Evolutionary conservation across 2,888 invertebrate species (phyloP).

Genomic region (Fissipunctia ypsillon): DNA sequence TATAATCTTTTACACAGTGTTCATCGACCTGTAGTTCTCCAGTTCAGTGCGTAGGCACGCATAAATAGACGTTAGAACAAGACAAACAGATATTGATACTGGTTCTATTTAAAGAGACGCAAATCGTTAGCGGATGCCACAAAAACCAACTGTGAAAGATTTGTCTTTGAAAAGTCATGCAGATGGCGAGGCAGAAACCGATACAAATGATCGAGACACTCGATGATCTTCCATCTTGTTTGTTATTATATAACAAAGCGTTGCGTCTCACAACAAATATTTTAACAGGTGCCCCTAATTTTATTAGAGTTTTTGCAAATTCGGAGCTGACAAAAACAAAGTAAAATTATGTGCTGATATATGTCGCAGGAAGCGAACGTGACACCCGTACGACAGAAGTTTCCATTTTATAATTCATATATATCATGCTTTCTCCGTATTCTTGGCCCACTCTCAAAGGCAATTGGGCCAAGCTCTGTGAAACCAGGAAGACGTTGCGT

Average conservation of each 20-base stretch:
- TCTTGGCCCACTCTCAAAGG: conserved; percentile 86
- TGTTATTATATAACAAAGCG: conserved; percentile 35
- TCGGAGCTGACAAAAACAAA: conserved; percentile 36
- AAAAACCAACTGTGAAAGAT: conserved; percentile 55
- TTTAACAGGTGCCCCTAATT: conserved; percentile 9
- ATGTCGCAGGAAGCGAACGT: conserved; percentile 76
- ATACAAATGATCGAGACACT: conserved; percentile 24
- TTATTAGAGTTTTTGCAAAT: conserved; percentile 9
- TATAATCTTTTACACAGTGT: conserved; percentile 4
- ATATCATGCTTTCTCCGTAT: conserved; percentile 84
- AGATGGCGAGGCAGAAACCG: conserved; percentile 13
- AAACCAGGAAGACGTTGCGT: conserved; percentile 79
- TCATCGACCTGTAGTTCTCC: conserved; percentile 48
- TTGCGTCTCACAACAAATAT: background rate
- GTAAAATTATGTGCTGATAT: conserved; percentile 69
- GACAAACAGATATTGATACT: conserved; percentile 59
- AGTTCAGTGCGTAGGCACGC: conserved; percentile 49
- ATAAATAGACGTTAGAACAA: conserved; percentile 53
- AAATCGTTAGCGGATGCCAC: conserved; percentile 62
- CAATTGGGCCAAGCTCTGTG: conserved; percentile 80
- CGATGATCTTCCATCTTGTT: conserved; percentile 28
- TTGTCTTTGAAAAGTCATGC: conserved; percentile 58
- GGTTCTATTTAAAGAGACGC: conserved; percentile 55
- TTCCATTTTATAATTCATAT: conserved; percentile 78
- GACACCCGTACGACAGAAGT: conserved; percentile 75